Base-by-base conservation (phyloP, 2,888 invertebrate species). In the Cantharis lateralis region DNA sequence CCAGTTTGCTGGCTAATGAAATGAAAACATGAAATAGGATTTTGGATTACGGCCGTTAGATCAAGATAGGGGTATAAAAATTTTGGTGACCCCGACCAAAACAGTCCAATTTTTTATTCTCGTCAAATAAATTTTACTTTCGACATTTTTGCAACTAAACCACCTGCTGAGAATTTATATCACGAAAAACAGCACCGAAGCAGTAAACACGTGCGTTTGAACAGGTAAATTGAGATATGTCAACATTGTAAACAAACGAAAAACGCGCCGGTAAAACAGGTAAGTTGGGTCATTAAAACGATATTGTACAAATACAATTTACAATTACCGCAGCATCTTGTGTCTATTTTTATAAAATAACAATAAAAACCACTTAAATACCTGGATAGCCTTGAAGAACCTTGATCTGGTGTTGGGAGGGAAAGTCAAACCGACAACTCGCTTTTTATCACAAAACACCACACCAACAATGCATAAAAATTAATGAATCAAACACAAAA, bases 361-460 rank as follows among this genome's bases (percentile, higher is more conserved):
- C n/a, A 66, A 20, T 66, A 63, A 66, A 66, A 66, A 24, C 64
- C 64, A 72, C 62, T 63, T 74, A 77, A 74, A 74, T 77, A 77
- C 77, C 77, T 77, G 20, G 73, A 66, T 73, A 61, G 76, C 76
- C 76, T 76, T 71, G 76, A 76, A 48, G 63, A 70, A 26, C 69
- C 72, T 72, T 66, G 73, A 62, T 71, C 63, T 15, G 66, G 13
- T 20, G 64, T 66, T 48, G n/a, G 48, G 48, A 66, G 24, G 64
- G 18, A 66, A 66, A 20, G 16, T 66, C 20, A 20, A 66, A 66
- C 24, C 24, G 64, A 66, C 24, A 66, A 66, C 20, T 66, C 16
- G 64, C 13, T 66, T 63, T 15, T 66, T 20, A 66, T 66, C 64
- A 18, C 63, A 15, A 16, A 63, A 18, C 24, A 16, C 20, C 64